Base-by-base conservation (phyloP, 2,113 vertebrate genomes). In the Brachyhypopomus occidentalis region DNA sequence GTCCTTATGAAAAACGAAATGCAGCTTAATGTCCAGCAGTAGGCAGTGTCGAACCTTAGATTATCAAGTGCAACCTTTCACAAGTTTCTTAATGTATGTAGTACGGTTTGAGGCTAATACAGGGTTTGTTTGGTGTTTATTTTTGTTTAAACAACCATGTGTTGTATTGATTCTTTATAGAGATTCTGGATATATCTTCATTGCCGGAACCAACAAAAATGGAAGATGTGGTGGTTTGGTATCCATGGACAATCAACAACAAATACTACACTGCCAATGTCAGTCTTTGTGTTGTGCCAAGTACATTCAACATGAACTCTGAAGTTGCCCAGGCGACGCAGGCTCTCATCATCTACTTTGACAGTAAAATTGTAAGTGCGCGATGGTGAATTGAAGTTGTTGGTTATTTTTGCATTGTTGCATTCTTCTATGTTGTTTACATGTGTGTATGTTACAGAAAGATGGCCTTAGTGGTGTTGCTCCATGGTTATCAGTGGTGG, bases 181-280 rank as follows among this genome's bases (percentile, higher is more conserved):
- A 96, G 86, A 97, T 99, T 88, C 92, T 96, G 73, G 94, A 91
- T 58, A 85, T 81, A 59, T 92, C 94, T 55, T 92, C 94, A 78
- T 89, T 96, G 25, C 90, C 92, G 1, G 91, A 92, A 77, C 92
- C 93, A 72, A 87, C 86, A 1, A 85, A 93, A 58, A 84, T 86
- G 14, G 89, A 85, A 1, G 93, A 94, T 12, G 79, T 88, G 1
- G 96, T 97, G 77, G 88, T 84, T 67, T 96, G 95, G 89, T 98
- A 98, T 84, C 97, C 97, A 48, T 99, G 98, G 98, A 97, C 93
- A 16, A 98, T 99, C 88, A 97, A 97, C 87, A 99, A 99, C 88
- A 99, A 99, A 80, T 99, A 99, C 7, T 99, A 99, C 8, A 97
- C 95, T 0, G 98, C 98, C 9, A 91, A 95, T 41, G 94, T 99